phyloP scores from a whole-genome alignment of 2,888 invertebrate species.

The Bursaphelenchus okinawaensis region DNA sequence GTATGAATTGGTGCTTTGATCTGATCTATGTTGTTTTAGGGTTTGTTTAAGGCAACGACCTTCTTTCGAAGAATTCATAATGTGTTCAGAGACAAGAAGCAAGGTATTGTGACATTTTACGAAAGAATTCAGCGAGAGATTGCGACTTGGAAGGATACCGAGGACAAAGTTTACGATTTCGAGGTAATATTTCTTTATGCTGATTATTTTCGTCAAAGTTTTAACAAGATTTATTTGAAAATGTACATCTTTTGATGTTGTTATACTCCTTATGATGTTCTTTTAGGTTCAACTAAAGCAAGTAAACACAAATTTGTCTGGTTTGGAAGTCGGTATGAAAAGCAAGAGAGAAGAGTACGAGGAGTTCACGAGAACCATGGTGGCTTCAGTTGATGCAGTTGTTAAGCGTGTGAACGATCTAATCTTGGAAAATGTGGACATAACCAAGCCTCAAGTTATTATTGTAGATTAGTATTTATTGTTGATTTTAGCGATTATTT shows the following conservation, averaged over 20 bases:
- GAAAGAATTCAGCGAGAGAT: background rate
- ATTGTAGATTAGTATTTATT: background rate
- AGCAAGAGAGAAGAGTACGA: too few species aligned
- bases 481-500: background rate
- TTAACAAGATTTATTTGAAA: too few species aligned
- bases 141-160: background rate
- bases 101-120: background rate
- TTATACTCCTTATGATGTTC: too few species aligned
- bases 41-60: background rate
- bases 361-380: too few species aligned
- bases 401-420: background rate
- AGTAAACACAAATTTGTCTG: too few species aligned
- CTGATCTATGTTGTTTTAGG: background rate
- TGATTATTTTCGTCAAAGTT: too few species aligned
- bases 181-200: too few species aligned
- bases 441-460: background rate
- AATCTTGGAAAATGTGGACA: background rate
- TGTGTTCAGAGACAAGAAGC: background rate
- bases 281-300: too few species aligned
- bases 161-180: background rate
- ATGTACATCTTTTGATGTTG: too few species aligned
- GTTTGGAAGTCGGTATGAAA: too few species aligned
- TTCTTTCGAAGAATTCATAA: background rate
- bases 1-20: background rate
- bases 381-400: background rate